A percentile compares a stretch with the other conserved stretches of the same genome.
Evolutionary conservation across 2,888 invertebrate species (phyloP).

Genomic region (Xanthorhoe designata): DNA sequence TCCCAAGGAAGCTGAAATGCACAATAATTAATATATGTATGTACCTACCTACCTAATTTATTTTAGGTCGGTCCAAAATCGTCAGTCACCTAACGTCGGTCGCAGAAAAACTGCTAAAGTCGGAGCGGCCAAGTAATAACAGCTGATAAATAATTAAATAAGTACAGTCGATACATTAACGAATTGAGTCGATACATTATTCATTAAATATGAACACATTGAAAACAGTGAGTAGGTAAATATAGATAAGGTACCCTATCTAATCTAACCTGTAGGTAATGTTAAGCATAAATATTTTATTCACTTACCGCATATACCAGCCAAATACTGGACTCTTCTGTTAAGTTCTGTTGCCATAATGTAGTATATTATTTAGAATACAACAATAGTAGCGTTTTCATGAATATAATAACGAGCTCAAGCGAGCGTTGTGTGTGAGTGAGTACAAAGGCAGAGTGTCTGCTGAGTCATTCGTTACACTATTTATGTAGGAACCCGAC

Average conservation of each 20-base stretch:
- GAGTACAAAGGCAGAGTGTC: background rate
- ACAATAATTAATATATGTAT: no score
- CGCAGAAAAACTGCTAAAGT: no score
- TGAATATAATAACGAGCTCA: no score
- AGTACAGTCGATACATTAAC: no score
- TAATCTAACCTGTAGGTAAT: background rate
- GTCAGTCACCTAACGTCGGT: no score
- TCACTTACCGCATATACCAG: constrained; percentile 75
- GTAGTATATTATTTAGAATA: background rate
- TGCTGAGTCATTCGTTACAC: constrained; percentile 6
- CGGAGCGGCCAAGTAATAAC: background rate
- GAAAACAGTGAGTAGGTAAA: background rate
- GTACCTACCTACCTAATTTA: no score
- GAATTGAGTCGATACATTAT: no score
- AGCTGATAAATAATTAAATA: no score
- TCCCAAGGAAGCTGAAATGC: constrained; percentile 69
- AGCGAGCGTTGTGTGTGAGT: background rate
- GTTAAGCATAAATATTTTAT: constrained; percentile 15
- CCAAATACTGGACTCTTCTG: constrained; percentile 76
- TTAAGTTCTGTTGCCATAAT: constrained; percentile 53
- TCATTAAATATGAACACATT: no score
- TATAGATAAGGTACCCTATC: background rate
- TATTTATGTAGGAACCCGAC: background rate
- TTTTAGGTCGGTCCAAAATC: no score
- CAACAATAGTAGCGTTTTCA: constrained; percentile 6